Percentiles rank a stretch among this genome's conserved stretches.
phyloP scores from a whole-genome alignment of 2,113 vertebrate genomes.

The Micromys minutus region DNA sequence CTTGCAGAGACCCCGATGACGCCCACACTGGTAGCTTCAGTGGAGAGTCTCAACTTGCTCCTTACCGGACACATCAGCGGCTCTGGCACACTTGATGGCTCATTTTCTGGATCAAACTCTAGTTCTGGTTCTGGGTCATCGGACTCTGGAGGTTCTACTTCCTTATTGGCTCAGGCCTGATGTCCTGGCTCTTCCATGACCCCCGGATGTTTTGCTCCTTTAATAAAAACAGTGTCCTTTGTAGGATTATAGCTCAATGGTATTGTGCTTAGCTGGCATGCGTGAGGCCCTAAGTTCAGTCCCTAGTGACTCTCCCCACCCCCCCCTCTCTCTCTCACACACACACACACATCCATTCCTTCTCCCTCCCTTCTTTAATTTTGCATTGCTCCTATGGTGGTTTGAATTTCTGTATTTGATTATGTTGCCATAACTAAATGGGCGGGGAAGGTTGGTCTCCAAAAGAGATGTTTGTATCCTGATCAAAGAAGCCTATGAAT shows the following conservation, averaged over 20 bases:
- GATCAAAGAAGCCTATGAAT: background rate
- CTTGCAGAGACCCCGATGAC: background rate
- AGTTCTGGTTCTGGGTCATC: background rate
- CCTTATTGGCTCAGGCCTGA: background rate
- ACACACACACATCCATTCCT: background rate
- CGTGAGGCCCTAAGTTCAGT: background rate
- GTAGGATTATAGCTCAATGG: background rate
- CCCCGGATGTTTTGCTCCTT: background rate
- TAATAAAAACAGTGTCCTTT: background rate
- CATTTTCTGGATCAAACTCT: background rate
- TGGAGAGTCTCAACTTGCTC: background rate
- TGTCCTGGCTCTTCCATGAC: background rate
- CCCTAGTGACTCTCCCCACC: too few species aligned
- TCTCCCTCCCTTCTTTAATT: background rate
- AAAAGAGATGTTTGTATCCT: background rate
- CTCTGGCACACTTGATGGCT: background rate
- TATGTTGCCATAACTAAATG: background rate
- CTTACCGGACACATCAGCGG: background rate
- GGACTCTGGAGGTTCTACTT: background rate
- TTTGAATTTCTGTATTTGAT: background rate
- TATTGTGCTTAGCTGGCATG: background rate
- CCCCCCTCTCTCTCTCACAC: background rate
- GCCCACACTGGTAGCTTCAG: background rate
- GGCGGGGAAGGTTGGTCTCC: background rate
- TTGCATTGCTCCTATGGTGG: background rate